These are phyloP conservation scores for Drosophila suboccidentalis DNA, from an alignment of 2,888 invertebrate species.

Conservation along the genomic window DNA sequence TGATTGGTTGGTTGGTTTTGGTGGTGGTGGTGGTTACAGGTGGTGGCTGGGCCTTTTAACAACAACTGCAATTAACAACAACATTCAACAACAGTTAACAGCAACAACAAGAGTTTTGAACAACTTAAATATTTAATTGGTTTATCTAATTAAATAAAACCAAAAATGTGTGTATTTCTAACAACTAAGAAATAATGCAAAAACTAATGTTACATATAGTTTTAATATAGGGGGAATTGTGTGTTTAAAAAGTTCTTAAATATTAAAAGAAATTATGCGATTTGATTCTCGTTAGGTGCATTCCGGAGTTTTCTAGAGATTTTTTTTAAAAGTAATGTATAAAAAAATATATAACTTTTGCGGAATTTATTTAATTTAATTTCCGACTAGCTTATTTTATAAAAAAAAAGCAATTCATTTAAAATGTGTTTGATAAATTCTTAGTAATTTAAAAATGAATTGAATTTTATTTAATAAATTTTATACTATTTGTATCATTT, in stretches of 20 bases:
- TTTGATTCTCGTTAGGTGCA: neutral
- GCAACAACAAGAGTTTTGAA: conserved; percentile 44
- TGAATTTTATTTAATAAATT: neutral
- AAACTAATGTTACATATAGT: neutral
- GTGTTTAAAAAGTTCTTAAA: neutral
- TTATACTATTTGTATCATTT: too few relatives aligned
- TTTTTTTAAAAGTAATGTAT: neutral
- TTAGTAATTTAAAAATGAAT: too few relatives aligned
- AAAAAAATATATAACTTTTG: too few relatives aligned
- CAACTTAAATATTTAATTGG: conserved; percentile 17
- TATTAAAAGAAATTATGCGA: neutral
- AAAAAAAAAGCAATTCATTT: neutral
- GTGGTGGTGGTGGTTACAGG: conserved; percentile 22
- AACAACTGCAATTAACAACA: conserved; percentile 70
- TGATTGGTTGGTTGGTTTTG: conserved; percentile 47
- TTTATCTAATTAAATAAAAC: neutral
- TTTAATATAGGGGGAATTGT: neutral
- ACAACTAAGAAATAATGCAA: conserved; percentile 13
- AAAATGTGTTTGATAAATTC: neutral
- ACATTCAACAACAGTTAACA: conserved; percentile 62
- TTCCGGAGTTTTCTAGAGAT: neutral
- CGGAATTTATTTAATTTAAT: too few relatives aligned
- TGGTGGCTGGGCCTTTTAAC: conserved; percentile 57
- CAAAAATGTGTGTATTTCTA: neutral
- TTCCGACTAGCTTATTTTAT: too few relatives aligned